Evolutionary conservation across 2,797 vertebrate species (phyloP).

Genomic region (Podarcis lilfordi): DNA sequence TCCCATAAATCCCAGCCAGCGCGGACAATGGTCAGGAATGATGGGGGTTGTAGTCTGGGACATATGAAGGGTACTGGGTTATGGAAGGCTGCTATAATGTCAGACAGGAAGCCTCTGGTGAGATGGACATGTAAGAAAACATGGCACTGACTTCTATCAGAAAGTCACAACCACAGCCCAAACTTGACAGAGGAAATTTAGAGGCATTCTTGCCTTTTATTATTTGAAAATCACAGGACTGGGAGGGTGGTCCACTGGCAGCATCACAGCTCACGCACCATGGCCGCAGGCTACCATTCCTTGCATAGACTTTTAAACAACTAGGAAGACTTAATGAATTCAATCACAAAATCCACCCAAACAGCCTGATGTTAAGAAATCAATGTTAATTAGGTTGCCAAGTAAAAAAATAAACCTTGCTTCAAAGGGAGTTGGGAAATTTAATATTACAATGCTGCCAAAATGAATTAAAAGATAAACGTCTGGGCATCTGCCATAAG

Average conservation of each 20-base stretch:
- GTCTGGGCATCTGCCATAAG: not conserved
- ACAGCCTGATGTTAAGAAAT: not conserved
- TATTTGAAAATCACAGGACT: too few relatives aligned
- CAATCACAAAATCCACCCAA: not conserved
- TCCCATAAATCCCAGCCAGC: too few relatives aligned
- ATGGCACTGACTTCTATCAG: not conserved
- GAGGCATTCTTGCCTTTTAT: too few relatives aligned
- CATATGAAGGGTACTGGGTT: too few relatives aligned
- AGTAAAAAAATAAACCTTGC: not conserved
- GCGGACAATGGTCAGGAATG: too few relatives aligned
- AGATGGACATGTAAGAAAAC: not conserved
- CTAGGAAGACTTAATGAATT: not conserved
- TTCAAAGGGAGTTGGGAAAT: not conserved
- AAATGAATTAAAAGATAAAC: conserved; percentile 16
- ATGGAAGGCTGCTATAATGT: too few relatives aligned
- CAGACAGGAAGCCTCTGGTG: too few relatives aligned
- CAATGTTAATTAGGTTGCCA: not conserved
- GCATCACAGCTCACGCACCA: too few relatives aligned
- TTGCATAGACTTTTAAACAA: not conserved
- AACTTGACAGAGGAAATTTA: too few relatives aligned
- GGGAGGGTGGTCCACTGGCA: too few relatives aligned
- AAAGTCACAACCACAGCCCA: not conserved
- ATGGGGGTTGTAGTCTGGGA: too few relatives aligned
- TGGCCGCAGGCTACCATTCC: not conserved
- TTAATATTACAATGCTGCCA: not conserved